These are phyloP conservation scores for Mus caroli DNA, from an alignment of 2,797 vertebrate genomes.

Conservation along the genomic window DNA sequence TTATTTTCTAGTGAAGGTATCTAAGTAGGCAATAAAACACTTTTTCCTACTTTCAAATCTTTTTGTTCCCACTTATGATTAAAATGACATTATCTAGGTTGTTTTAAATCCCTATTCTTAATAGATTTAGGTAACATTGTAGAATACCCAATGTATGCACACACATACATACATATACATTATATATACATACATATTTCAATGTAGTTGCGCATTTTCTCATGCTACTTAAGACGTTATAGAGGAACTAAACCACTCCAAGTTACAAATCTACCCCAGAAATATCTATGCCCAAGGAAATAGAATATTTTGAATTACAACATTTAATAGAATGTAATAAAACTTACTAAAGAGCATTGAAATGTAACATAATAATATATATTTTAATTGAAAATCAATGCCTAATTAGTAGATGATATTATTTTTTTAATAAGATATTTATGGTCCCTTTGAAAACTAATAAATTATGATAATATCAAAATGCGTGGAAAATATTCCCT, in stretches of 20 bases:
- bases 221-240: neutral
- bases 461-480: neutral
- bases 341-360: neutral
- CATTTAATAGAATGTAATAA: constrained; percentile 10
- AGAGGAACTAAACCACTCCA: neutral
- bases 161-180: neutral
- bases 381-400: neutral
- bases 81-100: neutral
- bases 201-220: neutral
- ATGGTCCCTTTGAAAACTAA: neutral
- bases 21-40: neutral
- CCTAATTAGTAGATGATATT: neutral
- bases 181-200: neutral
- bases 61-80: neutral
- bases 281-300: neutral
- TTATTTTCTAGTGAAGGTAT: neutral
- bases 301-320: neutral
- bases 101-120: neutral
- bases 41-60: neutral
- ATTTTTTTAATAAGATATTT: constrained; percentile 44
- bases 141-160: neutral
- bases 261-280: neutral
- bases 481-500: neutral
- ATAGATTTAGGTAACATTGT: neutral
- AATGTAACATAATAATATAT: neutral